These are phyloP conservation scores for Engraulis encrasicolus DNA, from an alignment of 2,113 vertebrate genomes.

Conservation along the genomic window DNA sequence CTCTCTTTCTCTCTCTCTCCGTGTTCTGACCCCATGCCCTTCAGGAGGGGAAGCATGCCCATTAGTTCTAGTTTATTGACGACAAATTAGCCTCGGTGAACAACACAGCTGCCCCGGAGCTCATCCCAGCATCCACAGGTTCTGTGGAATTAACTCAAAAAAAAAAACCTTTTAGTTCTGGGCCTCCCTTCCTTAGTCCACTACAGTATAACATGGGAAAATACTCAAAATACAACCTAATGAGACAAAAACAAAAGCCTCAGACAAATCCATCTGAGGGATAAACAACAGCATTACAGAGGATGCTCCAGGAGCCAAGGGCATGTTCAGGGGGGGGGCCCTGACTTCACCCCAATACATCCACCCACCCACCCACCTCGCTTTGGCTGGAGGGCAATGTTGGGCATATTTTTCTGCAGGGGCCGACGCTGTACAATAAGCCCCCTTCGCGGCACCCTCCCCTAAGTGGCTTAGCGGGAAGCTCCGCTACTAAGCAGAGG, in stretches of 20 bases:
- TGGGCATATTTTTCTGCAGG: conserved; percentile 11
- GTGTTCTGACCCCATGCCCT: conserved; percentile 45
- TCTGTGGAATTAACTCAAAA: conserved; percentile 43
- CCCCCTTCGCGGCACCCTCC: neutral
- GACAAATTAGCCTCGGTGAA: conserved; percentile 54
- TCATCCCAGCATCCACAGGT: conserved; percentile 8
- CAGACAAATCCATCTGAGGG: neutral
- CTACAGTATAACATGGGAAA: neutral
- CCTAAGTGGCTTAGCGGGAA: conserved; percentile 5
- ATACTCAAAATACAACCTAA: neutral
- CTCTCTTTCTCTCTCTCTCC: neutral
- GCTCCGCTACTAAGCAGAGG: neutral
- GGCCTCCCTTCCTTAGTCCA: neutral
- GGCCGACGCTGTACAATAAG: neutral
- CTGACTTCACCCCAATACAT: neutral
- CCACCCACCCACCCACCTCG: neutral
- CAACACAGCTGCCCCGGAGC: conserved; percentile 45
- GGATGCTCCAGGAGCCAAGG: neutral
- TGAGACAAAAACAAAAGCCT: neutral
- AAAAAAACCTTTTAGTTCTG: no score
- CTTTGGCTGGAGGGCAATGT: neutral
- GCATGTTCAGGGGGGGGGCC: neutral
- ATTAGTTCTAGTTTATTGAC: conserved; percentile 57
- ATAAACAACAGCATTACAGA: neutral
- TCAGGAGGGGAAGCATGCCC: conserved; percentile 34